These are phyloP conservation scores for Coelogynopora nodosa DNA, from an alignment of 2,888 invertebrate species.

Conservation along the genomic window DNA sequence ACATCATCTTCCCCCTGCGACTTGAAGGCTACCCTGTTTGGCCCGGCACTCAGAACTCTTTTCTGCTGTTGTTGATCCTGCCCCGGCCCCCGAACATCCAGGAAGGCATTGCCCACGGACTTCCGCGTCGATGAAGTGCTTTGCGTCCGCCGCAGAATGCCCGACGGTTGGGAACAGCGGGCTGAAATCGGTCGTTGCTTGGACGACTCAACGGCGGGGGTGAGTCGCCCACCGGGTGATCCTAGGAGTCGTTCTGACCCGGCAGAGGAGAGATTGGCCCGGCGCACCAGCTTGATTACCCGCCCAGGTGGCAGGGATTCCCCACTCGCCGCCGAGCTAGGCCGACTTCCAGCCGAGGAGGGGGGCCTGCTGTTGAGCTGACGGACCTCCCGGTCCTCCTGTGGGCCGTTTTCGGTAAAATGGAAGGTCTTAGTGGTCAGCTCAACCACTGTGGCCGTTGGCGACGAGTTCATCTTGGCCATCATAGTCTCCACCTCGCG, in stretches of 20 bases:
- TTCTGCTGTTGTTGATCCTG: background rate
- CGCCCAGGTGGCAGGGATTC: background rate
- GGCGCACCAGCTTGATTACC: background rate
- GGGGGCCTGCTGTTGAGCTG: background rate
- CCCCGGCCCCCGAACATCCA: background rate
- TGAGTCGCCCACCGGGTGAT: too few species aligned
- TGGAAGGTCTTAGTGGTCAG: background rate
- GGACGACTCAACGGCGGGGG: too few species aligned
- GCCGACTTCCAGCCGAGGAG: background rate
- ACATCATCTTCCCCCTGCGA: background rate
- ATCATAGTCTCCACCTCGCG: background rate
- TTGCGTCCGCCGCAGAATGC: background rate
- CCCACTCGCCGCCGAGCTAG: background rate
- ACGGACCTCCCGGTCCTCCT: background rate
- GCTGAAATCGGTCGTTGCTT: background rate
- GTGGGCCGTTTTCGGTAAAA: background rate
- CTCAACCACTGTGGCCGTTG: background rate
- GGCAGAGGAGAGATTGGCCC: background rate
- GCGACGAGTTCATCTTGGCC: background rate
- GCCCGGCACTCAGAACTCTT: background rate
- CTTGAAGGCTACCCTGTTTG: background rate
- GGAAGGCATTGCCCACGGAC: background rate
- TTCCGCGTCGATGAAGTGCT: background rate
- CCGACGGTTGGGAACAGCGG: background rate
- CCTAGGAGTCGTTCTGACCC: background rate